Evolutionary conservation across 1,140 invertebrate genomes (phyloP), one percentile per base, ranked within the genome.

Genomic region (Drosophila virilis): DNA sequence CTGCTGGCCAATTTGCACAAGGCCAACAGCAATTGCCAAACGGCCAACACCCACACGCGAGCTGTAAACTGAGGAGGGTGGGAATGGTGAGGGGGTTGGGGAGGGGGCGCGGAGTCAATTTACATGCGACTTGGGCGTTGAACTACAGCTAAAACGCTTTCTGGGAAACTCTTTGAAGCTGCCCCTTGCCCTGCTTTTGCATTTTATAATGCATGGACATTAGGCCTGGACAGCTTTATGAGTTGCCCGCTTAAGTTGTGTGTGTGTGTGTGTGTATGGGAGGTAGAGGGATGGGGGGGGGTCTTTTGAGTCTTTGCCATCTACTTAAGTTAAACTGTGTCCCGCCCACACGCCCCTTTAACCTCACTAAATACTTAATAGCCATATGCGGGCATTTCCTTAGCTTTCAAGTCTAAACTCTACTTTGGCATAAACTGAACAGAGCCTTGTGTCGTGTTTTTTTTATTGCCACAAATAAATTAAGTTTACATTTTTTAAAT

Each of bases 1-100:
- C 78, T 66, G 61, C 55, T 70, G 73, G 60, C 77, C 80, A 83
- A 83, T 83, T 83, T 83, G 60, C 73, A 65, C 67, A 83, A 83
- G 73, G 80, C 80, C 80, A 83, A 66, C 69, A 77, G 59, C 33
- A 77, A 61, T 52, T 64, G 72, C 38, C 61, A 33, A 57, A 51
- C 65, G 2, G 45, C 46, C 55, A 72, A 35, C 74, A 51, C 46
- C 22, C 68, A 62, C 66, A 58, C 70, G 43, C 35, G 8, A 17
- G 17, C 13, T n/a, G 13, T 37, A 13, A 13, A 8, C 48, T 7
- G 38, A 10, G 10, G 8, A 3, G 10, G 38, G 8, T 2, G n/a
- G n/a, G n/a, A n/a, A n/a, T n/a, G n/a, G n/a, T n/a, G n/a, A n/a
- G n/a, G n/a, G n/a, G n/a, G n/a, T n/a, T 1, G 43, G 43, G 13